A percentile compares a stretch with the other conserved stretches of the same genome.
Conservation (phyloP, 2,113 vertebrate species). For the Malurus melanocephalus region DNA sequence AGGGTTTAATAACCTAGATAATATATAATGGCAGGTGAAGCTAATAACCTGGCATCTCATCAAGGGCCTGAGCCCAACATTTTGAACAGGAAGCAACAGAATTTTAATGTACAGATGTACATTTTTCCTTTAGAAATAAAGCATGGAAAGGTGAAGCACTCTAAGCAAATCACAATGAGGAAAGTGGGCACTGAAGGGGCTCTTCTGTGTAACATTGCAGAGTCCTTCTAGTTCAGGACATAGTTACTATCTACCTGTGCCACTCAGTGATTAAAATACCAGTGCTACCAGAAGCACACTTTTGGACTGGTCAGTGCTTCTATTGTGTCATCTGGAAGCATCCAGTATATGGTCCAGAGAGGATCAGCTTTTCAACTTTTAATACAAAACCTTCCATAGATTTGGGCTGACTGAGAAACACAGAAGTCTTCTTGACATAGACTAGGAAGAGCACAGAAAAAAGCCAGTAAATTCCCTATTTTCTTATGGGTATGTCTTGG, state of each 20-base stretch:
- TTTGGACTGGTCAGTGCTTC: background rate
- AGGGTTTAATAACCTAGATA: constrained; percentile 46
- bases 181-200: background rate
- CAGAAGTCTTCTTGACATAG: background rate
- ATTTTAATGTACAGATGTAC: constrained; percentile 16
- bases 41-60: constrained; percentile 37
- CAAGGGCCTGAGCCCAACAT: background rate
- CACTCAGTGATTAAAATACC: background rate
- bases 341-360: background rate
- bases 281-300: background rate
- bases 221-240: background rate
- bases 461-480: background rate
- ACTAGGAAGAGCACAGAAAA: background rate
- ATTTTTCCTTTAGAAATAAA: background rate
- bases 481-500: background rate
- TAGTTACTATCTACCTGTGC: background rate
- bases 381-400: background rate
- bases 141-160: background rate
- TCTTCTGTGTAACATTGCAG: background rate
- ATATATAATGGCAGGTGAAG: constrained; percentile 44
- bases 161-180: background rate
- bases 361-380: background rate
- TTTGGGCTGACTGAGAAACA: background rate
- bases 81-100: constrained; percentile 16
- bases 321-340: background rate